Percentiles rank a stretch among this genome's conserved stretches.
Conservation (phyloP, 1,140 invertebrate species). For the Sycophaga agraensis region DNA sequence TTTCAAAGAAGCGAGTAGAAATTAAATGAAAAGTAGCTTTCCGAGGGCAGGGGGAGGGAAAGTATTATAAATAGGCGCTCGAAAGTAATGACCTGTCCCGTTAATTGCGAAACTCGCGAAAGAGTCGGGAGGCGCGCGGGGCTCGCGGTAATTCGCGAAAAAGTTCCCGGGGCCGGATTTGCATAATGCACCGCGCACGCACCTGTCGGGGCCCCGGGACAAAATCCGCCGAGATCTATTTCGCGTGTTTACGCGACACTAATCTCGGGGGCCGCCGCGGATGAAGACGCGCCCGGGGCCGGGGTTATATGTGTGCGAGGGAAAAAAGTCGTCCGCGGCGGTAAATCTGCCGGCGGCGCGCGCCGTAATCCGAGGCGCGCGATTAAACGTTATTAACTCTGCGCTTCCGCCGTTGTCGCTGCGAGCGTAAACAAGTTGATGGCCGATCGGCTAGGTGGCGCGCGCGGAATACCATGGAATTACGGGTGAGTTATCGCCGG, state of each 20-base stretch:
- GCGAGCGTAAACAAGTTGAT: no score
- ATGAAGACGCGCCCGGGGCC: slow-evolving; percentile 12
- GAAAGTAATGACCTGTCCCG: neutral
- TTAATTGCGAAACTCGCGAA: slow-evolving; percentile 18
- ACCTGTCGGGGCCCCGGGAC: no score
- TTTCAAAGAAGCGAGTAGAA: neutral
- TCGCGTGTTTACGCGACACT: slow-evolving; percentile 3
- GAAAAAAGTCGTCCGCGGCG: neutral
- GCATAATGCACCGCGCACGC: no score
- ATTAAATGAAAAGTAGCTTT: neutral
- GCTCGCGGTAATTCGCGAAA: no score
- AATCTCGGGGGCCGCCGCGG: slow-evolving; percentile 8
- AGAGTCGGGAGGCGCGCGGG: no score
- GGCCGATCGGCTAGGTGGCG: no score
- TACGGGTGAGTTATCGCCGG: no score
- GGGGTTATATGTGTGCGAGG: neutral
- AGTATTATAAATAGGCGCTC: neutral
- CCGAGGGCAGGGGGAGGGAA: neutral
- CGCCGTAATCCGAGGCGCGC: neutral
- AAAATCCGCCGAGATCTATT: slow-evolving; percentile 3
- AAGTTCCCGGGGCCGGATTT: no score
- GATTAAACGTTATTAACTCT: slow-evolving; percentile 20
- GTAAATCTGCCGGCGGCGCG: slow-evolving; percentile 8
- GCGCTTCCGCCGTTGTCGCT: no score
- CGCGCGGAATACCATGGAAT: no score